Percentiles rank a stretch among this genome's conserved stretches.
Evolutionary conservation across 2,113 vertebrate species (phyloP).

Genomic region (Melanotaenia duboulayi): DNA sequence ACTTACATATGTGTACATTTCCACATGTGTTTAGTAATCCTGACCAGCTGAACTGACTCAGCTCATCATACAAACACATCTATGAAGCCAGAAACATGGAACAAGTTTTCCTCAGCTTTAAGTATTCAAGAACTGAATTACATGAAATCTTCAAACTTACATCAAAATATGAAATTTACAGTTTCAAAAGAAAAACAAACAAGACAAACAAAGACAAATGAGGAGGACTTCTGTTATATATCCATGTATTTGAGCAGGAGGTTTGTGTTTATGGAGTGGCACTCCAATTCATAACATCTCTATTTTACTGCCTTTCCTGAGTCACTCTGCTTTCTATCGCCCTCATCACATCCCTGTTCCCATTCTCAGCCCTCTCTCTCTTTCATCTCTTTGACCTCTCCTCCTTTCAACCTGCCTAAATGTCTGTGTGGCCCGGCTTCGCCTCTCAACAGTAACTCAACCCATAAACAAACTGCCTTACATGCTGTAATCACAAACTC

Average conservation of each 20-base stretch:
- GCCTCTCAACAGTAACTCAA: constrained; percentile 94
- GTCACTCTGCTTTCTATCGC: constrained; percentile 32
- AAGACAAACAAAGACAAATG: background rate
- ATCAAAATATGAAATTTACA: background rate
- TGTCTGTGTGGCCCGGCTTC: constrained; percentile 92
- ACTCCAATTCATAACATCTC: background rate
- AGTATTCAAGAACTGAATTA: too few relatives aligned
- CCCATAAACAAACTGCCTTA: constrained; percentile 97
- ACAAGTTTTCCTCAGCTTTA: background rate
- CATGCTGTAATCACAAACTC: constrained; percentile 92
- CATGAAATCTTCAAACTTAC: too few relatives aligned
- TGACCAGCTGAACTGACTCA: too few relatives aligned
- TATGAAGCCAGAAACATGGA: too few relatives aligned
- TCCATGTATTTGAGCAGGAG: too few relatives aligned
- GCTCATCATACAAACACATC: too few relatives aligned
- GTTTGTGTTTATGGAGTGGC: background rate
- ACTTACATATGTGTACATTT: too few relatives aligned
- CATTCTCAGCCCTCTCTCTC: constrained; percentile 31
- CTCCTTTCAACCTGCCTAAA: constrained; percentile 74
- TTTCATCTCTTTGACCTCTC: constrained; percentile 59
- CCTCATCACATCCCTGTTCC: constrained; percentile 42
- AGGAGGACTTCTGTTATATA: background rate
- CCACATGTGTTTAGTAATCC: too few relatives aligned
- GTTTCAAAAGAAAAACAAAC: background rate
- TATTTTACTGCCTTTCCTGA: constrained; percentile 35